Percentiles rank a stretch among this genome's conserved stretches.
Evolutionary conservation across 2,888 invertebrate genomes (phyloP).

Genomic region (Neoascia interrupta): DNA sequence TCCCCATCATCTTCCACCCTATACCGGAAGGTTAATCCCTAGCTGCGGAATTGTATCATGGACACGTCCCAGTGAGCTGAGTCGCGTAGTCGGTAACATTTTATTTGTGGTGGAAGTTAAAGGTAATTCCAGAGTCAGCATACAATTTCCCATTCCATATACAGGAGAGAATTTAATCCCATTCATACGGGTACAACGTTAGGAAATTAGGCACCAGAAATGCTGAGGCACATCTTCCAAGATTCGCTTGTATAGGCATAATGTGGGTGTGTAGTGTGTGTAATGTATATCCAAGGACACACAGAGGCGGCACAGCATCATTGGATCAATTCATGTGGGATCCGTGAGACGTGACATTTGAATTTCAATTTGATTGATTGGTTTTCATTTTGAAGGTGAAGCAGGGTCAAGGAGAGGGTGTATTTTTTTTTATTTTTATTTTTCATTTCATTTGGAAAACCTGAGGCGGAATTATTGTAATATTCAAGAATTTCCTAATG

Average conservation of each 20-base stretch:
- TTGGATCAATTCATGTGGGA: slow-evolving; percentile 25
- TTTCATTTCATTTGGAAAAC: slow-evolving; percentile 5
- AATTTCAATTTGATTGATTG: slow-evolving; percentile 52
- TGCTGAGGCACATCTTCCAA: slow-evolving; percentile 6
- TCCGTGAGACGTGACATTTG: slow-evolving; percentile 44
- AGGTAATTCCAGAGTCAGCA: slow-evolving; percentile 16
- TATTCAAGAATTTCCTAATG: slow-evolving; percentile 18
- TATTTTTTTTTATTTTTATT: not conserved
- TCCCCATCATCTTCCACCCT: not conserved
- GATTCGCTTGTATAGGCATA: slow-evolving; percentile 1
- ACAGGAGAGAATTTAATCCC: slow-evolving; percentile 32
- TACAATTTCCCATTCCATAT: not conserved
- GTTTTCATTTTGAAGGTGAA: not conserved
- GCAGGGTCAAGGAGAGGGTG: not conserved
- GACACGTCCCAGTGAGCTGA: slow-evolving; percentile 22
- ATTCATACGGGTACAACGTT: slow-evolving; percentile 11
- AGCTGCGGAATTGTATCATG: slow-evolving; percentile 16
- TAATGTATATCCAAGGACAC: slow-evolving; percentile 22
- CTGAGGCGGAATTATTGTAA: slow-evolving; percentile 16
- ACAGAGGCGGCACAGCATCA: too few relatives aligned
- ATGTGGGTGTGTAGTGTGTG: not conserved
- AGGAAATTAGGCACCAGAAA: slow-evolving; percentile 25
- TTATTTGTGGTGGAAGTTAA: slow-evolving; percentile 28
- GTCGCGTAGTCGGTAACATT: slow-evolving; percentile 28
- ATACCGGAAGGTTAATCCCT: slow-evolving; percentile 23